Base-by-base conservation (phyloP, 2,113 vertebrate genomes). In the Limnothrissa miodon region DNA sequence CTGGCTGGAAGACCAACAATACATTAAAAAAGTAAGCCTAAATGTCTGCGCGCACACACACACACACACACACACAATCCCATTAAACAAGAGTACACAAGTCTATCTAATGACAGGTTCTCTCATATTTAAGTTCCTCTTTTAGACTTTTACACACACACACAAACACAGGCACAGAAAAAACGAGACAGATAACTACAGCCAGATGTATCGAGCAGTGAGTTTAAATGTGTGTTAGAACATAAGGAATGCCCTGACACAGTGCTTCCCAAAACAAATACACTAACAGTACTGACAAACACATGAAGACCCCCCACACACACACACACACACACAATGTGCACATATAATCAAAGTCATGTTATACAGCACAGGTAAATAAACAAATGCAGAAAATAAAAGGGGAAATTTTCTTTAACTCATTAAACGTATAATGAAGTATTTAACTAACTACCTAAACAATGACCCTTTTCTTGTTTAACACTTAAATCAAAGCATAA, bases 101-200 rank as follows among this genome's bases (percentile, higher is more conserved):
- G 84, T 81, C 85, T 74, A 53, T 82, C 80, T 88, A 88, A 89
- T 89, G 80, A 84, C 78, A 80, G 87, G 90, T 89, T 89, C 90
- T 86, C 85, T 79, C 78, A 56, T 82, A 51, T 80, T 82, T 81
- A 85, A 83, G 36, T 82, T 74, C 83, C 79, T 23, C 88, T 85
- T 85, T 85, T 81, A 87, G 46, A 88, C 82, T 87, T 85, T 51
- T 51, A 85, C 80, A 86, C 79, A 53, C 84, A 80, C 48, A 70
- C 78, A 70, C 53, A 48, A 51, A 51, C 48, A 78, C 44, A 48
- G 19, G 23, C 66, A 23, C 62, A 46, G 2, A 51, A 74, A 1
- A 15, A 17, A 33, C 13, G 33, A 33, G 51, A 56, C 51, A 87
- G 25, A 56, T 81, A 85, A 88, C 83, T 53, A 79, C 70, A 83